These are phyloP conservation scores for Epinephelus fuscoguttatus DNA, from an alignment of 2,113 vertebrate genomes.

Conservation along the genomic window DNA sequence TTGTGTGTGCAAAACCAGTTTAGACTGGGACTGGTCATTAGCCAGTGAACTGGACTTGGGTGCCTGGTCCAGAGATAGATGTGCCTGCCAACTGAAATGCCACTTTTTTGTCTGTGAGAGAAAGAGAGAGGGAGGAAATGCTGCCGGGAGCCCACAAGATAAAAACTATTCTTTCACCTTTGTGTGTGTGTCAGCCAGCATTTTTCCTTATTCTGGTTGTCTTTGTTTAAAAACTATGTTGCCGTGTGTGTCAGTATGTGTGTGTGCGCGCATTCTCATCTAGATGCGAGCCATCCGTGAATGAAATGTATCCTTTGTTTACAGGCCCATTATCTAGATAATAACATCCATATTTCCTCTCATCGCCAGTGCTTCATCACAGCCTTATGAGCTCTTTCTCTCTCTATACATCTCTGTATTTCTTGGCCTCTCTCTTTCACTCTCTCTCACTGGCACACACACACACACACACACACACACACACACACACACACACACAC, in stretches of 20 bases:
- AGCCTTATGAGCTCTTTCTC: constrained; percentile 63
- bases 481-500: constrained; percentile 15
- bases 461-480: constrained; percentile 9
- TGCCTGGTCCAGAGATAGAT: constrained; percentile 41
- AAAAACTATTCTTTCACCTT: constrained; percentile 52
- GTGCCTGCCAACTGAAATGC: constrained; percentile 35
- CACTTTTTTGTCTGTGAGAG: not conserved
- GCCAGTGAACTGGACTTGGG: constrained; percentile 53
- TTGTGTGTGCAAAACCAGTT: constrained; percentile 40
- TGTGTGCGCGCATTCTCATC: not conserved
- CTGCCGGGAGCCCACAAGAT: constrained; percentile 14
- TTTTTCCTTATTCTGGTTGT: constrained; percentile 46
- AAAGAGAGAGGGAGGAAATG: constrained; percentile 16
- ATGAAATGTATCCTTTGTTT: constrained; percentile 80
- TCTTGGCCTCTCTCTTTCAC: constrained; percentile 14
- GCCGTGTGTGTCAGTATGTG: not conserved
- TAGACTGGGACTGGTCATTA: constrained; percentile 43
- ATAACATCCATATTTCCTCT: constrained; percentile 79
- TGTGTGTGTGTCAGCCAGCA: constrained; percentile 19
- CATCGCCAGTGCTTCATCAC: constrained; percentile 74
- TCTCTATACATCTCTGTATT: constrained; percentile 25
- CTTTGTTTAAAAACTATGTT: constrained; percentile 23
- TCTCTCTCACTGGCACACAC: constrained; percentile 3
- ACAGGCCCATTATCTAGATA: constrained; percentile 77
- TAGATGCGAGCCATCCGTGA: constrained; percentile 60